Evolutionary conservation across 2,888 invertebrate species (phyloP).

Genomic region (Meteorus cinctellus): DNA sequence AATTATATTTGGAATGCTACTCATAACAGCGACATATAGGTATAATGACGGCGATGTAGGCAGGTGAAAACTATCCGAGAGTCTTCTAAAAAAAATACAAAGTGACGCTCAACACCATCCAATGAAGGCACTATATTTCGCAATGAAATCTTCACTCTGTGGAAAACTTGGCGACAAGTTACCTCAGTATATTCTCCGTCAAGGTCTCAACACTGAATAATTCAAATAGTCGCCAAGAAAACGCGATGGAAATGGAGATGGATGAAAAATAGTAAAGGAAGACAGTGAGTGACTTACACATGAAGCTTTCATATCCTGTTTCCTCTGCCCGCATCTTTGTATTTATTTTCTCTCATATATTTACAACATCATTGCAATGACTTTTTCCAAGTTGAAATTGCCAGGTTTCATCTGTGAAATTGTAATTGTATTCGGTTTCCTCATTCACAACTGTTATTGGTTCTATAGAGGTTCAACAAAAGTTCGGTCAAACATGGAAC

Average conservation of each 20-base stretch:
- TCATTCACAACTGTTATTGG: too few relatives aligned
- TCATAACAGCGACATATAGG: background rate
- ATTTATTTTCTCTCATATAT: background rate
- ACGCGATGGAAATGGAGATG: constrained; percentile 18
- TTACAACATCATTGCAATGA: constrained; percentile 31
- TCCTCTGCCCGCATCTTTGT: background rate
- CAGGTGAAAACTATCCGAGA: constrained; percentile 28
- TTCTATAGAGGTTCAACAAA: too few relatives aligned
- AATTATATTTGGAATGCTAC: background rate
- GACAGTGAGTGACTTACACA: constrained; percentile 24
- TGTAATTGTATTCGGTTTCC: too few relatives aligned
- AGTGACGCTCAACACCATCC: constrained; percentile 13
- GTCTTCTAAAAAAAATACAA: background rate
- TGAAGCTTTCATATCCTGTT: constrained; percentile 40
- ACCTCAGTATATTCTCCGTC: background rate
- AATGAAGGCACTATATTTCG: constrained; percentile 17
- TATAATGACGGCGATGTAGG: background rate
- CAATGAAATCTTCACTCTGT: constrained; percentile 34
- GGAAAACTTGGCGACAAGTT: constrained; percentile 31
- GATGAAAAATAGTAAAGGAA: background rate
- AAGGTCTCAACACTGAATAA: constrained; percentile 42
- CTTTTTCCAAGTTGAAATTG: background rate
- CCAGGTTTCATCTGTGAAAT: too few relatives aligned
- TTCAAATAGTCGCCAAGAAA: constrained; percentile 39
- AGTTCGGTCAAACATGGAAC: too few relatives aligned